Evolutionary conservation across 1,140 invertebrate species (phyloP).

Genomic region (Coelopa frigida): DNA sequence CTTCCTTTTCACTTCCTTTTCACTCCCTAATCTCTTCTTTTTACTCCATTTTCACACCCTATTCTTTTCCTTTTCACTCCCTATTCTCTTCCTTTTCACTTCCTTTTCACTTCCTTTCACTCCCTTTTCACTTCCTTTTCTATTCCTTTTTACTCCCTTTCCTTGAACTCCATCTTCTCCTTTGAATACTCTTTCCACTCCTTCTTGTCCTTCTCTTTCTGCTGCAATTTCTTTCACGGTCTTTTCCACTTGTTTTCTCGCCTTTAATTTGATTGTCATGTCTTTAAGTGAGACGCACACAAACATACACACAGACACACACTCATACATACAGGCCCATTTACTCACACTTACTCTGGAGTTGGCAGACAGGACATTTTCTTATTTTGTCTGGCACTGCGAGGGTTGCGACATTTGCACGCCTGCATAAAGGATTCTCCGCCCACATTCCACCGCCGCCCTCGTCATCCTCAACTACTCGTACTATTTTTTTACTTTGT

Average conservation of each 20-base stretch:
- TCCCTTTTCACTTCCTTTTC: background rate
- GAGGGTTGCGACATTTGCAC: too few relatives aligned
- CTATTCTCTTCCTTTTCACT: background rate
- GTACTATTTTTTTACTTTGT: too few relatives aligned
- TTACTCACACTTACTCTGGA: background rate
- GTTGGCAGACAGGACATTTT: constrained; percentile 4
- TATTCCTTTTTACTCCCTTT: background rate
- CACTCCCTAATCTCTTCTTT: background rate
- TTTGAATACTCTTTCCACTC: background rate
- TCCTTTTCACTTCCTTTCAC: background rate
- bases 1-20: background rate
- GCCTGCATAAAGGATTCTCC: too few relatives aligned
- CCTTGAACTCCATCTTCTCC: background rate
- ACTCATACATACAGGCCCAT: background rate
- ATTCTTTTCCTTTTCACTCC: background rate
- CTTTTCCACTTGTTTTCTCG: constrained; percentile 25
- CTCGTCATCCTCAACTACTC: too few relatives aligned
- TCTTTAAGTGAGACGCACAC: constrained; percentile 7
- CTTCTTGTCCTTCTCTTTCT: background rate
- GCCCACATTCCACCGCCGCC: too few relatives aligned
- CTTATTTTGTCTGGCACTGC: too few relatives aligned
- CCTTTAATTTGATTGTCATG: constrained; percentile 42
- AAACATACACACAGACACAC: background rate
- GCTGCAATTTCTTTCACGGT: background rate
- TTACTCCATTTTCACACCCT: background rate